Evolutionary conservation across 1,140 invertebrate species (phyloP).

Genomic region (Pseudobourletiella spinata): DNA sequence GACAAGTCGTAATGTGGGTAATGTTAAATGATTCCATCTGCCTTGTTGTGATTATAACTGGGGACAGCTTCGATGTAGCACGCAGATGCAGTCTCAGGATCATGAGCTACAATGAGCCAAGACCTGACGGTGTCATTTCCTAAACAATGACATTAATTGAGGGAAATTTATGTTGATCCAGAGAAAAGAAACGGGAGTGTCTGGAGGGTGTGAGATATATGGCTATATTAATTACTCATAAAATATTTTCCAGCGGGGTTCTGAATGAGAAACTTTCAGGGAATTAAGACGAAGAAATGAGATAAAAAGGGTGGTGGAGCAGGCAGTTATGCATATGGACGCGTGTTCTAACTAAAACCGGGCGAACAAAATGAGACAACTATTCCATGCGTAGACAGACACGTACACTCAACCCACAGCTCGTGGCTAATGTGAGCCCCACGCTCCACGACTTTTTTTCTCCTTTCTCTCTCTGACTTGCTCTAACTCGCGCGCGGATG

Average conservation of each 20-base stretch:
- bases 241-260: constrained; percentile 23
- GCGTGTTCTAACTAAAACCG: too few species aligned
- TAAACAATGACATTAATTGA: constrained; percentile 23
- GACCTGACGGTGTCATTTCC: constrained; percentile 15
- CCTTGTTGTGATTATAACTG: not conserved
- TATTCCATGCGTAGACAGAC: too few species aligned
- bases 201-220: constrained; percentile 33
- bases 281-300: not conserved
- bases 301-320: not conserved
- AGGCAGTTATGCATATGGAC: too few species aligned
- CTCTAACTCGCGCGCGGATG: not conserved
- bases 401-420: too few species aligned
- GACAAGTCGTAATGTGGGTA: constrained; percentile 1
- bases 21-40: constrained; percentile 6
- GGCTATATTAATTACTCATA: constrained; percentile 36
- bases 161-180: constrained; percentile 19
- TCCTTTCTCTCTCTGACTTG: not conserved
- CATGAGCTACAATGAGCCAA: too few species aligned
- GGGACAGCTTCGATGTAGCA: not conserved
- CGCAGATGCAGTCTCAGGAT: not conserved
- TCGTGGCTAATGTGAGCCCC: too few species aligned
- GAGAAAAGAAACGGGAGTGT: not conserved
- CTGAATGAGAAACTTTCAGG: constrained; percentile 1
- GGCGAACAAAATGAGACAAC: not conserved
- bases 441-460: not conserved